Percentiles rank a stretch among this genome's conserved stretches.
phyloP scores from a whole-genome alignment of 2,888 invertebrate genomes.

The Hartigia nigra region DNA sequence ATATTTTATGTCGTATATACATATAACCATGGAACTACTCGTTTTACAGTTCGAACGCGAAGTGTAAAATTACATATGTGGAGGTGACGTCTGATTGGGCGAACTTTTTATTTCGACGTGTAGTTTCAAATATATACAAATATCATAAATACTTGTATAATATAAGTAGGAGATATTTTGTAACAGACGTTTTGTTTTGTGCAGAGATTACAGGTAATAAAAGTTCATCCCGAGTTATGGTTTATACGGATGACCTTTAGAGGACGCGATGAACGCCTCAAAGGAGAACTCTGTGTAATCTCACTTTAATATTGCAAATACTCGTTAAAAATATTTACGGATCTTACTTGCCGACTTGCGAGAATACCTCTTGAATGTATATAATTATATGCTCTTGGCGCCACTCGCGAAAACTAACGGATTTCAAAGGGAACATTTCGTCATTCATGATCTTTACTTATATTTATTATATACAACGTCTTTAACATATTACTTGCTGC shows the following conservation, averaged over 20 bases:
- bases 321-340: neutral
- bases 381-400: neutral
- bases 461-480: neutral
- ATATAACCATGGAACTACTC: neutral
- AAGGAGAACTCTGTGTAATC: neutral
- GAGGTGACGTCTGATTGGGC: neutral
- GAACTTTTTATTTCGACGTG: neutral
- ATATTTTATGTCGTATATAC: neutral
- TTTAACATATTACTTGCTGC: neutral
- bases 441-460: neutral
- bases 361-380: neutral
- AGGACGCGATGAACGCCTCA: neutral
- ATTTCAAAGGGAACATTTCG: neutral
- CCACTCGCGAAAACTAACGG: neutral
- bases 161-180: too few relatives aligned
- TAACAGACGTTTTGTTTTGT: neutral
- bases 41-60: neutral
- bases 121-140: neutral
- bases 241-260: neutral
- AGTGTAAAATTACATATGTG: neutral
- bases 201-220: neutral
- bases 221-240: neutral
- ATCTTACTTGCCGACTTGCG: neutral
- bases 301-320: neutral
- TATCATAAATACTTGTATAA: neutral